These are phyloP conservation scores for Varanus salvator DNA, from an alignment of 2,113 vertebrate species.

Conservation along the genomic window DNA sequence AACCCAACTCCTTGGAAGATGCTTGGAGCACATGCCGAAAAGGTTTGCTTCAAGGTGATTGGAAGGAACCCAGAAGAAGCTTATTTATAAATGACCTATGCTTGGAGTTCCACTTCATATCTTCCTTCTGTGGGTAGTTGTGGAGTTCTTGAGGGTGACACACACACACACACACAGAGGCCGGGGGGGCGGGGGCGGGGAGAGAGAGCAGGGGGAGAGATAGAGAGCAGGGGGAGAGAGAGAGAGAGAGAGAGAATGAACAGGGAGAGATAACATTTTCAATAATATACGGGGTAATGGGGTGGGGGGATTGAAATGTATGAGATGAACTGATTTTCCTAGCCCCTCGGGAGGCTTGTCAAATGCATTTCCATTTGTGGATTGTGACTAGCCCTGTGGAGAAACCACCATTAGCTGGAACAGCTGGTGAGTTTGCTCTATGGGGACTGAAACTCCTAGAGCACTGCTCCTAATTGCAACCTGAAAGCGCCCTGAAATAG, in stretches of 20 bases:
- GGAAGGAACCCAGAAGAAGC: constrained; percentile 33
- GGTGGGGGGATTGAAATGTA: neutral
- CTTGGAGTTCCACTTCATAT: neutral
- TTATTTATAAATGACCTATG: constrained; percentile 67
- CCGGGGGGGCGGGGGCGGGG: too few relatives aligned
- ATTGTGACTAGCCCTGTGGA: neutral
- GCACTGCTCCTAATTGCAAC: neutral
- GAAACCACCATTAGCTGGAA: neutral
- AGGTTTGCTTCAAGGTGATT: constrained; percentile 49
- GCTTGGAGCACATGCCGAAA: constrained; percentile 38
- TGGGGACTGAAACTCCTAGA: neutral
- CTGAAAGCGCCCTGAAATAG: neutral
- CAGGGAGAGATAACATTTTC: neutral
- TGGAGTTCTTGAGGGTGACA: neutral
- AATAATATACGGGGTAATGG: neutral
- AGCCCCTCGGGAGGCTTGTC: neutral
- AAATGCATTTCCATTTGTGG: neutral
- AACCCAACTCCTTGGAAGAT: constrained; percentile 62
- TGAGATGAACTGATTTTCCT: neutral
- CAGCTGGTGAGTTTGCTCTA: neutral
- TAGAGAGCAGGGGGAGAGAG: too few relatives aligned
- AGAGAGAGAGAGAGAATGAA: too few relatives aligned
- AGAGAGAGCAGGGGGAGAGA: too few relatives aligned
- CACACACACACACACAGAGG: neutral
- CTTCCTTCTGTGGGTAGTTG: neutral